Conservation (phyloP, 2,797 vertebrate species). For the Typhlichthys subterraneus region DNA sequence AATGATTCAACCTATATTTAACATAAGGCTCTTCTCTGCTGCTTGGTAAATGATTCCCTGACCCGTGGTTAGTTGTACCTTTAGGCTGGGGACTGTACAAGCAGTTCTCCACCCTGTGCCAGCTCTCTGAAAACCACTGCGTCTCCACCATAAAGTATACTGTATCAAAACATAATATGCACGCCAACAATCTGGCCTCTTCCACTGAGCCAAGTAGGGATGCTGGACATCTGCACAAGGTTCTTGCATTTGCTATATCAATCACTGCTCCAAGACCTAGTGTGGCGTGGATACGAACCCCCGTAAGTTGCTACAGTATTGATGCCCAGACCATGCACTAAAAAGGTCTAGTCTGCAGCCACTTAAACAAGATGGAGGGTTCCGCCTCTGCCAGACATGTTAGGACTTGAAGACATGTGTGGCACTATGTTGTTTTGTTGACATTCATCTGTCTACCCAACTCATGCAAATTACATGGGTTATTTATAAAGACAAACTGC, state of each 20-base stretch:
- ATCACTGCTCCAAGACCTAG: conserved; percentile 31
- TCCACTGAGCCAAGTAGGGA: conserved; percentile 60
- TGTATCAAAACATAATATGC: conserved; percentile 64
- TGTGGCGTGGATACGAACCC: conserved; percentile 26
- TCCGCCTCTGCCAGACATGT: neutral
- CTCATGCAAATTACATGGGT: too few relatives aligned
- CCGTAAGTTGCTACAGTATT: conserved; percentile 30
- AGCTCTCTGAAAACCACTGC: conserved; percentile 50
- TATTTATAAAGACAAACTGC: too few relatives aligned
- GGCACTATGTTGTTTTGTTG: too few relatives aligned
- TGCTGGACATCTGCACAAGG: conserved; percentile 42
- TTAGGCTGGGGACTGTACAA: conserved; percentile 37
- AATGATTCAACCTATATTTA: conserved; percentile 60
- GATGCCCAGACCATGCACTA: conserved; percentile 31
- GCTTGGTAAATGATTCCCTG: conserved; percentile 52
- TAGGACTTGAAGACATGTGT: too few relatives aligned
- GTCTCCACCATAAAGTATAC: conserved; percentile 23
- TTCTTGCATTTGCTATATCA: conserved; percentile 39
- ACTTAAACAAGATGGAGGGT: conserved; percentile 35
- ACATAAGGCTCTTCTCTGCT: conserved; percentile 20
- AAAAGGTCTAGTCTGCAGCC: conserved; percentile 40
- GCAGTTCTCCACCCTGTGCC: conserved; percentile 49
- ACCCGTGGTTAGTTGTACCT: conserved; percentile 63
- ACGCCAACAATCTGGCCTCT: conserved; percentile 55
- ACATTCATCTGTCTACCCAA: too few relatives aligned